Percentiles rank a stretch among this genome's conserved stretches.
These are phyloP conservation scores for Motacilla tschutschensis DNA, from an alignment of 2,113 vertebrate species.

Conservation along the genomic window DNA sequence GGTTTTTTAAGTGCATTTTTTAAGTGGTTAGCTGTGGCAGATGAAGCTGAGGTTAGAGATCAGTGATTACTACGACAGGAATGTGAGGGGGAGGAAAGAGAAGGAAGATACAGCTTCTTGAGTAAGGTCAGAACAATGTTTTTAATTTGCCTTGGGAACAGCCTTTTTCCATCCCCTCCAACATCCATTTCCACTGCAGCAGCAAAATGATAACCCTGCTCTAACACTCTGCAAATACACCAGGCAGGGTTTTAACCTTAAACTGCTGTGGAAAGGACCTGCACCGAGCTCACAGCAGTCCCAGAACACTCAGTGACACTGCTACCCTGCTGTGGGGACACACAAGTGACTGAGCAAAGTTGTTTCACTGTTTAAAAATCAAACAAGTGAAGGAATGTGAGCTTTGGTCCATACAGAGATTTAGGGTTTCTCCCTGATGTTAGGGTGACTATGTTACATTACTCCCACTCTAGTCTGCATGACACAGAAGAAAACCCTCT, in stretches of 20 bases:
- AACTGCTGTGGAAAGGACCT: background rate
- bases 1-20: background rate
- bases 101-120: slow-evolving; percentile 34
- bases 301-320: background rate
- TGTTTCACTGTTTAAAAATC: background rate
- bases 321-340: background rate
- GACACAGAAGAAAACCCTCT: background rate
- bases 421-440: background rate
- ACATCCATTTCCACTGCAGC: background rate
- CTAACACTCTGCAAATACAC: background rate
- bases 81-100: slow-evolving; percentile 57
- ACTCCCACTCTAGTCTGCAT: background rate
- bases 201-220: background rate
- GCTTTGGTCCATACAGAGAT: background rate
- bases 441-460: background rate
- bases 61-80: slow-evolving; percentile 49
- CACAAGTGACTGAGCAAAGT: background rate
- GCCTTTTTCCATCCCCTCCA: slow-evolving; percentile 9
- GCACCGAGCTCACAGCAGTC: background rate
- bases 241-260: background rate
- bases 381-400: background rate
- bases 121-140: slow-evolving; percentile 53
- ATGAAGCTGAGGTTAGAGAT: slow-evolving; percentile 56
- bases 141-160: slow-evolving; percentile 40
- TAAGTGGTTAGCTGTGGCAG: background rate